Base-by-base conservation (phyloP, 2,113 vertebrate genomes). In the Plotosus lineatus region DNA sequence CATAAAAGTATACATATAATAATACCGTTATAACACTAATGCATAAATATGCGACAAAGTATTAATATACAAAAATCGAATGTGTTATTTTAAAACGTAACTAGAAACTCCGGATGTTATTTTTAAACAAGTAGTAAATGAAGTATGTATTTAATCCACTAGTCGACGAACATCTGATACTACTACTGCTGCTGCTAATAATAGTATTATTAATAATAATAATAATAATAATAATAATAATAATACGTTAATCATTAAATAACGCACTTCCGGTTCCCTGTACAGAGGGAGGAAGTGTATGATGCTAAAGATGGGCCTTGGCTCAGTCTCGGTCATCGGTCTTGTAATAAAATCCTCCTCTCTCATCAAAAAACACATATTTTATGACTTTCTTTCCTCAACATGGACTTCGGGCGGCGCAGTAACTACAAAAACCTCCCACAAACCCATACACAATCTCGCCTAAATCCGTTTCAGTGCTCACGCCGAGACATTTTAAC, bases 401-500 rank as follows among this genome's bases (percentile, higher is more conserved):
- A 73, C 28, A 51, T 23, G 69, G 46, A 33, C 36, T 50, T 23
- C 46, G 19, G 69, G 69, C 69, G 48, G 46, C 15, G 11, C 51
- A 48, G 2, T 46, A 33, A 26, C 21, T 3, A 31, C 36, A 12
- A 42, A 2, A 53, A 48, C 28, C 14, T 65, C 69, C 69, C 75
- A 14, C 19, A 56, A 68, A 33, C 38, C 36, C 66, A 50, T 19
- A 78, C 31, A 53, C 31, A 44, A 12, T 42, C 17, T 48, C 65
- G 36, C n/a, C 33, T n/a, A 7, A 2, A 17, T 51, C 44, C 50
- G 58, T 79, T 50, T 48, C 28, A 50, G n/a, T 28, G 12, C 71
- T 33, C 66, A 36, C 87, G 90, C 90, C 87, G 53, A 86, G 89
- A 88, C 89, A 89, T 92, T 92, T 89, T 88, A 61, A 86, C 88